Evolutionary conservation across 1,140 invertebrate species (phyloP), one percentile per base, ranked within the genome.

Genomic region (Oncopodura yosiiana): DNA sequence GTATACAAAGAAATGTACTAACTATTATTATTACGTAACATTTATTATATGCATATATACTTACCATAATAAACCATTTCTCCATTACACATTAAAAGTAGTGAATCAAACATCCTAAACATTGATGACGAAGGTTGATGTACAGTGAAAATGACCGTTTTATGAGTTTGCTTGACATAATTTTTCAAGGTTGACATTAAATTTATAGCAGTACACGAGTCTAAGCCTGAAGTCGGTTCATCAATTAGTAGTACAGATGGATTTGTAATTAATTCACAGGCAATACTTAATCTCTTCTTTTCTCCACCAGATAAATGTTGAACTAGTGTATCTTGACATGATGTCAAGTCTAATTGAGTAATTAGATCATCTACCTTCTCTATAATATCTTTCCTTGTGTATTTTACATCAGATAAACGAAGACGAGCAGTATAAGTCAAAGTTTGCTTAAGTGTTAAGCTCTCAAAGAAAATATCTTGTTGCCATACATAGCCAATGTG

Each of bases 291-390:
- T 53, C 75, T 42, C 56, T 77, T 77, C 67, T 71, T 75, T 58
- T 77, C 75, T n/a, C 75, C 75, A 14, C 75, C 75, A 29, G 74
- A 76, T n/a, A 77, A 58, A 56, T 74, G 73, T n/a, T 69, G 73
- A 74, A 63, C 16, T 57, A 62, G 41, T 49, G 74, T 76, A 49
- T 75, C 57, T 46, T 71, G 68, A 62, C 74, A 76, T 45, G 65
- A 62, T 37, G 62, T 66, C 23, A 76, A 65, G 49, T 74, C 71
- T 12, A 76, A 64, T n/a, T 68, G 59, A 12, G 72, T 63, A 12
- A 76, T 69, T 4, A 76, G 67, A 43, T 69, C 60, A 30, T 75
- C 67, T 16, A 76, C 68, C 34, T 69, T 67, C n/a, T 62, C 49
- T 46, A 69, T 62, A 52, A 75, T 76, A 46, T 74, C 66, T 30